Evolutionary conservation across 2,797 vertebrate genomes (phyloP).

Genomic region (Fundulus diaphanus): DNA sequence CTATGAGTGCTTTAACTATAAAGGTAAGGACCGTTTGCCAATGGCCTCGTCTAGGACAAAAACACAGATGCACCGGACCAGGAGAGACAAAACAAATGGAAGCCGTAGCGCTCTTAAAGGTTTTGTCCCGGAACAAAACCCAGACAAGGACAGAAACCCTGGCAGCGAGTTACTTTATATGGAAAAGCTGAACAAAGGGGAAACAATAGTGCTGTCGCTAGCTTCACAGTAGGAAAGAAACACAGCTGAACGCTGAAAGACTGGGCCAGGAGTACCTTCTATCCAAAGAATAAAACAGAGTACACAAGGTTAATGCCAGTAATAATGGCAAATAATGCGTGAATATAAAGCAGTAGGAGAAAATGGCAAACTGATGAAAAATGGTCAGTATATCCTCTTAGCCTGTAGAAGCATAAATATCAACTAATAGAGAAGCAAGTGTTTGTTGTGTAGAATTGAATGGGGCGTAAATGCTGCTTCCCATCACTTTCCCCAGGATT

Average conservation of each 20-base stretch:
- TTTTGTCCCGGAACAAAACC: not conserved
- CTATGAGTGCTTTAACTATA: not conserved
- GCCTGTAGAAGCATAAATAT: not conserved
- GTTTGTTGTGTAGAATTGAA: not conserved
- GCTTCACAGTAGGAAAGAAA: no score
- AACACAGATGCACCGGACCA: not conserved
- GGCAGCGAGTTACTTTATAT: no score
- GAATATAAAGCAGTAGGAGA: not conserved
- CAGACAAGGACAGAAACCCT: no score
- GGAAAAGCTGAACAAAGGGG: no score
- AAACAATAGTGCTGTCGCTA: no score
- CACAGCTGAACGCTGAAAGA: no score
- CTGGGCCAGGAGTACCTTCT: not conserved
- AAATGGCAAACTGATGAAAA: not conserved
- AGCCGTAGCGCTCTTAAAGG: not conserved
- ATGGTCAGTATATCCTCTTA: no score
- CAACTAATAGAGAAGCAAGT: not conserved
- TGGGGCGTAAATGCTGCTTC: not conserved
- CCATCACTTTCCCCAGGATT: conserved; percentile 74
- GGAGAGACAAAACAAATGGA: not conserved
- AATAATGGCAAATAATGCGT: not conserved
- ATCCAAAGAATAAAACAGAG: not conserved
- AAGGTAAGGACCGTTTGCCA: not conserved
- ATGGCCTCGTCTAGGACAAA: not conserved
- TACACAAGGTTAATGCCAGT: not conserved